A percentile compares a stretch with the other conserved stretches of the same genome.
Evolutionary conservation across 2,797 vertebrate species (phyloP).

Genomic region (Pelochelys cantorii): DNA sequence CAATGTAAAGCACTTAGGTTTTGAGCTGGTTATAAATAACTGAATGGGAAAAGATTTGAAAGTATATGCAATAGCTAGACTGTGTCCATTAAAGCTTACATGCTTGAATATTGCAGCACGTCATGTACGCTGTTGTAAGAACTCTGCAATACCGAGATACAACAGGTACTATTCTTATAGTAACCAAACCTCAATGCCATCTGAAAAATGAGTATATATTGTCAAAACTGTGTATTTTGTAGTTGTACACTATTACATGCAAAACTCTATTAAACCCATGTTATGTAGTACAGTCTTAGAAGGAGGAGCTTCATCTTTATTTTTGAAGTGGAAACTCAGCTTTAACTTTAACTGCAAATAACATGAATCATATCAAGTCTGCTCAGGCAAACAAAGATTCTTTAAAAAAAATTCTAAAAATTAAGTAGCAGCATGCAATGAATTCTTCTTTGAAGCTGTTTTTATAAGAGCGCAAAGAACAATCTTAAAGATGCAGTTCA

Average conservation of each 20-base stretch:
- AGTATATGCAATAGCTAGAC: background rate
- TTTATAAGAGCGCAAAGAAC: background rate
- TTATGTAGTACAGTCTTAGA: slow-evolving; percentile 48
- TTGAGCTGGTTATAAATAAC: background rate
- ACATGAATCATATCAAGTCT: background rate
- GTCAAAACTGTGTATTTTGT: slow-evolving; percentile 45
- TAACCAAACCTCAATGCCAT: slow-evolving; percentile 73
- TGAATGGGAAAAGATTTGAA: background rate
- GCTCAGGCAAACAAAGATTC: slow-evolving; percentile 1
- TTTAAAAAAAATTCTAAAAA: background rate
- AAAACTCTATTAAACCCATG: slow-evolving; percentile 22
- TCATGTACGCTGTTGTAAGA: background rate
- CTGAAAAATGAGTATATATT: slow-evolving; percentile 14
- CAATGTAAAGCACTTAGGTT: background rate
- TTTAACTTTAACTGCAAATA: slow-evolving; percentile 75
- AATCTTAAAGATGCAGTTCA: background rate
- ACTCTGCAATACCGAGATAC: background rate
- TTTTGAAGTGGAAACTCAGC: slow-evolving; percentile 74
- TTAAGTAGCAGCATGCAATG: background rate
- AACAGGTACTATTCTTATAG: slow-evolving; percentile 1
- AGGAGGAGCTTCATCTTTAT: slow-evolving; percentile 60
- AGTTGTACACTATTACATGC: slow-evolving; percentile 5
- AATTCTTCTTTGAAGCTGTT: slow-evolving; percentile 11
- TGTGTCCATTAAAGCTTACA: background rate
- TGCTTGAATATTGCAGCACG: background rate